Evolutionary conservation across 35 echinoderm and acorn worm species (phyloP).

Genomic region (Heliocidaris tuberculata): DNA sequence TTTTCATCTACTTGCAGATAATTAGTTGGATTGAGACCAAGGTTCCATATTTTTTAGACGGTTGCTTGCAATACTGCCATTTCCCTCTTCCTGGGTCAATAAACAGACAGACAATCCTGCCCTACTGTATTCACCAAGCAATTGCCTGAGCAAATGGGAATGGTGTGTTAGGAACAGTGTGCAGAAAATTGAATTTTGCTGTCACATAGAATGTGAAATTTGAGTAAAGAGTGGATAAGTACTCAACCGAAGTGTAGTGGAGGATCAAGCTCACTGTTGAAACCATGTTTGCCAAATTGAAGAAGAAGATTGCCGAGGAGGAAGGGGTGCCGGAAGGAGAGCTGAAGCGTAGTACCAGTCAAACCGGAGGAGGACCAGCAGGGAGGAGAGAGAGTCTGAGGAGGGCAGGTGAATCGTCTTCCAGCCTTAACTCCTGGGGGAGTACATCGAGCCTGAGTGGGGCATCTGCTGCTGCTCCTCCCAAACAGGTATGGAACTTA

Average conservation of each 20-base stretch:
- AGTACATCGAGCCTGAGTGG: slow-evolving; percentile 75
- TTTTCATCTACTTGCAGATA: neutral
- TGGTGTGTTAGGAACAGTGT: too few species aligned
- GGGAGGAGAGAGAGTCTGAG: slow-evolving; percentile 29
- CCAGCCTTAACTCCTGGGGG: slow-evolving; percentile 72
- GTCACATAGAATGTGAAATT: neutral
- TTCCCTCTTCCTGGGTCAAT: neutral
- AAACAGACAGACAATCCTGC: neutral
- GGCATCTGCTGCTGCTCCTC: slow-evolving; percentile 44
- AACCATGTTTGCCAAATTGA: slow-evolving; percentile 92
- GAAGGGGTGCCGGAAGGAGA: slow-evolving; percentile 76
- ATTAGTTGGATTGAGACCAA: neutral
- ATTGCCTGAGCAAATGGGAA: neutral
- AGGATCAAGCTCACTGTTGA: neutral
- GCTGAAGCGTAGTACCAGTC: slow-evolving; percentile 54
- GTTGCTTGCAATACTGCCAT: neutral
- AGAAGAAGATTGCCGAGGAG: slow-evolving; percentile 91
- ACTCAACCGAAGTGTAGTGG: neutral
- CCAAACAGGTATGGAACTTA: slow-evolving; percentile 47
- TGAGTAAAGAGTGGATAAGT: neutral
- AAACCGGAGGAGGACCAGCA: neutral
- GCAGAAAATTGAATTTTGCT: neutral
- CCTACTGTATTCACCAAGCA: neutral
- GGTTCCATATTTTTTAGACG: neutral
- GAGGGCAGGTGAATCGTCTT: slow-evolving; percentile 53